Evolutionary conservation across 30 jellyfish, hydroid and myxozoan genomes (phyloP), one percentile per base, ranked within the genome.

Genomic region (Aurelia sp.): DNA sequence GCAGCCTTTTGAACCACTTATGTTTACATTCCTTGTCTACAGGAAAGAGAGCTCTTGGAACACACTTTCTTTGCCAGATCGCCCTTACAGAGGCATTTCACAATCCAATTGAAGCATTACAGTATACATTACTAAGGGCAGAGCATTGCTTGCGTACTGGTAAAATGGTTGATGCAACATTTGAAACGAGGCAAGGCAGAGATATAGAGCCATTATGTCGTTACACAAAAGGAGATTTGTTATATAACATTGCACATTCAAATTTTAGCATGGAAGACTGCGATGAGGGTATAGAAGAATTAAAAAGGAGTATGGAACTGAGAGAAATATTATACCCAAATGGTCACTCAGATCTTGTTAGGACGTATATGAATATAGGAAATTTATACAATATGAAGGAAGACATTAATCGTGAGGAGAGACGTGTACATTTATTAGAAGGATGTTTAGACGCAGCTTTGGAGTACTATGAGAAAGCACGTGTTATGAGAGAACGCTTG

Each of bases 321-420:
- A 57, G 78, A 63, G 80, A 83, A 57, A 41, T 27, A 22, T 24
- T 81, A 24, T 47, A 53, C 51, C 80, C 72, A 0, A 60, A 55
- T 20, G 92, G 86, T 3, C 84, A 71, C 61, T 53, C 85, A 18
- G 92, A 83, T 9, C 27, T 70, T 3, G 80, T 83, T 0, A 53
- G 86, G 13, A 30, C 86, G 2, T 83, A 69, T 20, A n/a, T 60
- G 16, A 60, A 12, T 48, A 44, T 58, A 1, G 92, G 92, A 3
- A 83, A 83, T 71, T 27, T 63, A 4, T 63, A 57, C 50, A 83
- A 83, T 67, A 83, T 83, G 44, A 61, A 35, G 24, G 82, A 83
- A 63, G 92, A 83, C 50, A 20, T 83, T 10, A 60, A 57, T 40
- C 80, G 75, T 4, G 62, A 21, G 19, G 41, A 77, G 16, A 20